Percentiles rank a stretch among this genome's conserved stretches.
These are phyloP conservation scores for Isotomurus palustris DNA, from an alignment of 2,888 invertebrate species.

Conservation along the genomic window DNA sequence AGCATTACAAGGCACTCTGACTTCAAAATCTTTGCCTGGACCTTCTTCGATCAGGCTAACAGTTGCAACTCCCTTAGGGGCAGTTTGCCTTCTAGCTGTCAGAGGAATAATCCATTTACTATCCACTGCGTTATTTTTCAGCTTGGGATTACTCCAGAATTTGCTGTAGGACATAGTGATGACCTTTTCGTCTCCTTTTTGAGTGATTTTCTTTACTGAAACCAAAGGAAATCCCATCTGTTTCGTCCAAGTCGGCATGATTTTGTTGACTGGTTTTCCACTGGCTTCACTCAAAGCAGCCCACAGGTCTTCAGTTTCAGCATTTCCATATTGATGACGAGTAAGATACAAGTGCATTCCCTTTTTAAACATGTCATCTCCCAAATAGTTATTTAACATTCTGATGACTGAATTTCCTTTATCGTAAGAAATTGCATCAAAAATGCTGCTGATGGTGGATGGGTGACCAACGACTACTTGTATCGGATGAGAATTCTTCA, in stretches of 20 bases:
- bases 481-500: slow-evolving; percentile 52
- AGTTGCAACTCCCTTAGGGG: slow-evolving; percentile 61
- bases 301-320: slow-evolving; percentile 53
- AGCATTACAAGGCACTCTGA: slow-evolving; percentile 65
- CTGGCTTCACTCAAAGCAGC: slow-evolving; percentile 51
- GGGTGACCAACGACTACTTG: slow-evolving; percentile 47
- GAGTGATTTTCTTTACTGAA: slow-evolving; percentile 39
- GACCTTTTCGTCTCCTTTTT: slow-evolving; percentile 55
- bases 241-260: slow-evolving; percentile 56
- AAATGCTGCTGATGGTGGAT: slow-evolving; percentile 47
- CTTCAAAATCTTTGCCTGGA: slow-evolving; percentile 49
- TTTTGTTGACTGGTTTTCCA: slow-evolving; percentile 51
- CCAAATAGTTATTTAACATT: slow-evolving; percentile 50
- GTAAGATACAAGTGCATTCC: slow-evolving; percentile 52
- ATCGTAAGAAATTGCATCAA: slow-evolving; percentile 50
- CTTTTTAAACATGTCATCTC: slow-evolving; percentile 49
- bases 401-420: slow-evolving; percentile 50
- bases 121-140: slow-evolving; percentile 23
- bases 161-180: slow-evolving; percentile 72
- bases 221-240: slow-evolving; percentile 56
- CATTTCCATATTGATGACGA: slow-evolving; percentile 50
- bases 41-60: slow-evolving; percentile 58
- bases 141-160: slow-evolving; percentile 78
- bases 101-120: slow-evolving; percentile 82
- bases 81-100: slow-evolving; percentile 68